Evolutionary conservation across 2,113 vertebrate genomes (phyloP).

Genomic region (Oreocharis arfaki): DNA sequence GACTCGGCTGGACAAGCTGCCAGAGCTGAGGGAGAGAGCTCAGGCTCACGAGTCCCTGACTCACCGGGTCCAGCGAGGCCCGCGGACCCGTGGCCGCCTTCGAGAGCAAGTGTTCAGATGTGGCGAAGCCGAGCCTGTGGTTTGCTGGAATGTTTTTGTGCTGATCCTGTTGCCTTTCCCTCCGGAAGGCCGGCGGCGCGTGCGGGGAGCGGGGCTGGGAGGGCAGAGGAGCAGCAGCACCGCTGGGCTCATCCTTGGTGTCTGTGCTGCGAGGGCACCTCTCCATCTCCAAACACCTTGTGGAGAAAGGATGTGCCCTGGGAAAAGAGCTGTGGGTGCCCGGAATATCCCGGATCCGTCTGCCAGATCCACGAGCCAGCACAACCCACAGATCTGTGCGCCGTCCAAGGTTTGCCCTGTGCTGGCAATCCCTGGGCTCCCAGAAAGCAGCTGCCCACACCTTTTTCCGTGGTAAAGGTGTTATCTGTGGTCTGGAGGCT

Average conservation of each 20-base stretch:
- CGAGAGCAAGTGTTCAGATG: rapidly evolving
- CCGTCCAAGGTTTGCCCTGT: not conserved
- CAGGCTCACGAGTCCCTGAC: rapidly evolving
- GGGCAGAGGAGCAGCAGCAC: not conserved
- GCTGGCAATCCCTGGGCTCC: not conserved
- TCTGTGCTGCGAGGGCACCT: not conserved
- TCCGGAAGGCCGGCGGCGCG: not conserved
- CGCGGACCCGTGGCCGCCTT: rapidly evolving
- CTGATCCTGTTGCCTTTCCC: not conserved
- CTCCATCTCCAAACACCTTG: rapidly evolving
- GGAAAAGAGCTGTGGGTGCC: not conserved
- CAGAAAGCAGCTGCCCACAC: not conserved
- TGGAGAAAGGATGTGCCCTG: not conserved
- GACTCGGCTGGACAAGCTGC: not conserved
- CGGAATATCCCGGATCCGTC: rapidly evolving
- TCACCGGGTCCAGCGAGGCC: rapidly evolving
- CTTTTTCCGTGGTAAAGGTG: not conserved
- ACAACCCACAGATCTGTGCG: not conserved
- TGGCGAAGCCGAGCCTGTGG: not conserved
- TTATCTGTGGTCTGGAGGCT: not conserved
- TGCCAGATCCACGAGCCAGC: rapidly evolving
- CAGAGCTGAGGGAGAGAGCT: rapidly evolving
- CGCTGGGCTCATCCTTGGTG: not conserved
- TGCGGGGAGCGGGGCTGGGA: not conserved
- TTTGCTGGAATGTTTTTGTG: not conserved